Percentiles rank a stretch among this genome's conserved stretches.
These are phyloP conservation scores for Archocentrus centrarchus DNA, from an alignment of 2,113 vertebrate species.

Conservation along the genomic window DNA sequence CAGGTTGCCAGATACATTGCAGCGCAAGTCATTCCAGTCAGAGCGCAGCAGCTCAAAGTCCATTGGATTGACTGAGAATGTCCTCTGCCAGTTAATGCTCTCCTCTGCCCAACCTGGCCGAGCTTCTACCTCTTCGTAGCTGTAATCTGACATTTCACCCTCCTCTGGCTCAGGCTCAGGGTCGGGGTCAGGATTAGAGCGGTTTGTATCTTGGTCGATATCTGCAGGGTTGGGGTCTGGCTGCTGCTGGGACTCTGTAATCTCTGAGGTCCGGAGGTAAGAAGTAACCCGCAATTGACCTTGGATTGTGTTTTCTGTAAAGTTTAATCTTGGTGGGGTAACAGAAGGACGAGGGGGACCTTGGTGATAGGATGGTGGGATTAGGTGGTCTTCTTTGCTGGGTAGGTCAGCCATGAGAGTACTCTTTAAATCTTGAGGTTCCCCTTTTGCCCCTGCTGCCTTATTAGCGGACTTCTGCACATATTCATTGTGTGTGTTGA, in stretches of 20 bases:
- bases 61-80: constrained; percentile 93
- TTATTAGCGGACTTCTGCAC: constrained; percentile 56
- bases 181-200: constrained; percentile 67
- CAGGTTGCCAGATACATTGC: constrained; percentile 96
- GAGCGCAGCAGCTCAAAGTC: constrained; percentile 97
- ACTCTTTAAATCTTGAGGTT: constrained; percentile 13
- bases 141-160: constrained; percentile 89
- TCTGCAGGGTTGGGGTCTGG: constrained; percentile 70
- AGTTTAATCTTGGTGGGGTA: constrained; percentile 60
- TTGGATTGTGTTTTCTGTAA: constrained; percentile 62
- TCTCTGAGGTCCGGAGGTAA: constrained; percentile 86
- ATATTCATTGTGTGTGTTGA: constrained; percentile 65
- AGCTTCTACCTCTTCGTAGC: constrained; percentile 88
- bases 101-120: constrained; percentile 90
- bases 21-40: constrained; percentile 98
- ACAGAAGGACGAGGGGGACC: background rate
- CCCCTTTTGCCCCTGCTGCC: constrained; percentile 51
- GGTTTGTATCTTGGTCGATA: constrained; percentile 64
- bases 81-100: constrained; percentile 97
- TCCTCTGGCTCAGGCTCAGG: constrained; percentile 81
- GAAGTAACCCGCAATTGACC: constrained; percentile 80
- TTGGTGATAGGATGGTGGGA: constrained; percentile 25
- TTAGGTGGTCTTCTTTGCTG: constrained; percentile 46
- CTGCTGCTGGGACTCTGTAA: constrained; percentile 78
- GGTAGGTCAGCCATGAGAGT: background rate